Evolutionary conservation across 2,113 vertebrate species (phyloP).

Genomic region (Xiphorhynchus elegans): DNA sequence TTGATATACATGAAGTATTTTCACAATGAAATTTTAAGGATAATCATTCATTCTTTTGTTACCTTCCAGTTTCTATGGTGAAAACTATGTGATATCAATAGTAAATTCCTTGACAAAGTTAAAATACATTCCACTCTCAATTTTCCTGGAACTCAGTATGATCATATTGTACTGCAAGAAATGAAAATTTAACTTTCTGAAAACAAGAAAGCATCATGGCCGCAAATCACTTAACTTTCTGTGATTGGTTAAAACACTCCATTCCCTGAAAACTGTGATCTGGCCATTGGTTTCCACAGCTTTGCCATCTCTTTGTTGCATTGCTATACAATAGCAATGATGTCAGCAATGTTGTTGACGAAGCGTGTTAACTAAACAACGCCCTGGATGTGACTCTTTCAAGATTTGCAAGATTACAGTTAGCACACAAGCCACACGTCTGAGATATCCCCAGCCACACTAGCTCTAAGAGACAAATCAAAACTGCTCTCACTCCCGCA

Average conservation of each 20-base stretch:
- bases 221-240: not conserved
- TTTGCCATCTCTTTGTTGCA: not conserved
- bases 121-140: not conserved
- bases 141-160: not conserved
- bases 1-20: not conserved
- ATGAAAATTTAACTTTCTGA: not conserved
- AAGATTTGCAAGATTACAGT: not conserved
- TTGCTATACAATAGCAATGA: not conserved
- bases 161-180: not conserved
- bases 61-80: not conserved
- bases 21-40: not conserved
- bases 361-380: not conserved
- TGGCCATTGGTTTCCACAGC: not conserved
- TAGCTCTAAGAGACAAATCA: not conserved
- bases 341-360: not conserved
- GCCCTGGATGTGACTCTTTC: not conserved
- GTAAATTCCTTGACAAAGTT: not conserved
- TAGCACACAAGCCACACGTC: not conserved
- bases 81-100: not conserved
- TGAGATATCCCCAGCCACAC: not conserved
- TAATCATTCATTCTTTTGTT: not conserved
- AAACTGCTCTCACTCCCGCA: not conserved
- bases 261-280: not conserved
- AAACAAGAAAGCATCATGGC: not conserved
- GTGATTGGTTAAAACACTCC: not conserved